Percentiles rank a stretch among this genome's conserved stretches.
Evolutionary conservation across 1,140 invertebrate genomes (phyloP).

Genomic region (Popillia japonica): DNA sequence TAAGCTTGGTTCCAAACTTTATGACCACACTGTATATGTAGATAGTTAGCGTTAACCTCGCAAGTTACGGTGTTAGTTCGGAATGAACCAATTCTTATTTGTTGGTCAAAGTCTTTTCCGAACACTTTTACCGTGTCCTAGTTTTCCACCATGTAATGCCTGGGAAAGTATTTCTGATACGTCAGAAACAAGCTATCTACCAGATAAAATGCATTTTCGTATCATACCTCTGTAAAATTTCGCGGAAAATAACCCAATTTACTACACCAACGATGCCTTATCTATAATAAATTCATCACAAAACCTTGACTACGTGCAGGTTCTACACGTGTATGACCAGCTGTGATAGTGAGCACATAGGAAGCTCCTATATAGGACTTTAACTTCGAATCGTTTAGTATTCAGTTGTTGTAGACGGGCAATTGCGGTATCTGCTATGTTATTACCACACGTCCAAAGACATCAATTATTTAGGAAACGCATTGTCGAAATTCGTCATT

Average conservation of each 20-base stretch:
- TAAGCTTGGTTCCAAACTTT: too few species aligned
- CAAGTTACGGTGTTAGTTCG: background rate
- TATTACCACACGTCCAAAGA: background rate
- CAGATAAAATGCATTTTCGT: too few species aligned
- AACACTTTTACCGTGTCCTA: background rate
- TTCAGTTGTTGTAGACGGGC: background rate
- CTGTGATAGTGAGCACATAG: background rate
- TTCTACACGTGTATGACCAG: conserved; percentile 14
- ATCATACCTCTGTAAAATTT: too few species aligned
- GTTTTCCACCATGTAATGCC: too few species aligned
- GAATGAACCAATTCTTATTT: background rate
- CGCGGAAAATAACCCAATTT: too few species aligned
- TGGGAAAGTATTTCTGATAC: too few species aligned
- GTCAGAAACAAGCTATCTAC: too few species aligned
- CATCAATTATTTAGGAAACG: conserved; percentile 11
- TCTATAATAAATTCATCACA: conserved; percentile 7
- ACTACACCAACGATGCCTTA: background rate
- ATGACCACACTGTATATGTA: too few species aligned
- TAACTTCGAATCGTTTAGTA: background rate
- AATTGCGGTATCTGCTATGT: conserved; percentile 1
- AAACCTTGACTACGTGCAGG: background rate
- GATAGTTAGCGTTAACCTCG: background rate
- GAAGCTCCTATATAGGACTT: background rate
- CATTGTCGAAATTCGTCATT: conserved; percentile 10
- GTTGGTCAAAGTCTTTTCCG: background rate